A percentile compares a stretch with the other conserved stretches of the same genome.
Evolutionary conservation across 2,113 vertebrate genomes (phyloP).

Genomic region (Chionomys nivalis): DNA sequence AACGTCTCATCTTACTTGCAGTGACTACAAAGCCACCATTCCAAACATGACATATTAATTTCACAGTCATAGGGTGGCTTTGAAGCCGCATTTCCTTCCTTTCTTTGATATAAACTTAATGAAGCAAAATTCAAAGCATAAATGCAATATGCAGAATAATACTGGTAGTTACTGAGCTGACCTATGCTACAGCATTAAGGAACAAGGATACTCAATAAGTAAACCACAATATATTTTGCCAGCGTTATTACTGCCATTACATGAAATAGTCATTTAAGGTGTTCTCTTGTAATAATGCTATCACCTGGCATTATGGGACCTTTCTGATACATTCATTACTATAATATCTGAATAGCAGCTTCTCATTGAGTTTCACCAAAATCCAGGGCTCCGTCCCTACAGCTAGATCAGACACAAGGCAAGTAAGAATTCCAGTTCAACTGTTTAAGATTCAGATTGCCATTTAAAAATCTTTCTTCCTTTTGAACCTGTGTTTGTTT

Average conservation of each 20-base stretch:
- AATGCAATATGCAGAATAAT: constrained; percentile 48
- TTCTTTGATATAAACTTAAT: constrained; percentile 66
- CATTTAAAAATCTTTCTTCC: constrained; percentile 1
- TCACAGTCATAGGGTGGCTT: constrained; percentile 17
- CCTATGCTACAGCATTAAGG: constrained; percentile 26
- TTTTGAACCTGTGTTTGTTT: constrained; percentile 3
- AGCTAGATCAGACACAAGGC: not conserved
- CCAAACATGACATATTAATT: constrained; percentile 62
- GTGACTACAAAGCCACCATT: not conserved
- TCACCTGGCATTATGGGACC: not conserved
- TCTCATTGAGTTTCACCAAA: not conserved
- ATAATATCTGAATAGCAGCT: constrained; percentile 9
- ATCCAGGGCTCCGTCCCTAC: not conserved
- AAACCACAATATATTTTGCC: not conserved
- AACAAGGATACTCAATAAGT: constrained; percentile 24
- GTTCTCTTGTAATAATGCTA: not conserved
- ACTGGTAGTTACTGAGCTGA: constrained; percentile 38
- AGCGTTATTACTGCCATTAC: not conserved
- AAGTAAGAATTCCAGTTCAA: not conserved
- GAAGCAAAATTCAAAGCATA: constrained; percentile 49
- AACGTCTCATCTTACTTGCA: constrained; percentile 14
- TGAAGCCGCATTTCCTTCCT: not conserved
- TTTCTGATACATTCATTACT: not conserved
- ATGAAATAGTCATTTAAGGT: constrained; percentile 27
- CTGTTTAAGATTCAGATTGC: not conserved